Evolutionary conservation across 2,888 invertebrate species (phyloP), one percentile per base, ranked within the genome.

Genomic region (Acanthosepion lycidas): DNA sequence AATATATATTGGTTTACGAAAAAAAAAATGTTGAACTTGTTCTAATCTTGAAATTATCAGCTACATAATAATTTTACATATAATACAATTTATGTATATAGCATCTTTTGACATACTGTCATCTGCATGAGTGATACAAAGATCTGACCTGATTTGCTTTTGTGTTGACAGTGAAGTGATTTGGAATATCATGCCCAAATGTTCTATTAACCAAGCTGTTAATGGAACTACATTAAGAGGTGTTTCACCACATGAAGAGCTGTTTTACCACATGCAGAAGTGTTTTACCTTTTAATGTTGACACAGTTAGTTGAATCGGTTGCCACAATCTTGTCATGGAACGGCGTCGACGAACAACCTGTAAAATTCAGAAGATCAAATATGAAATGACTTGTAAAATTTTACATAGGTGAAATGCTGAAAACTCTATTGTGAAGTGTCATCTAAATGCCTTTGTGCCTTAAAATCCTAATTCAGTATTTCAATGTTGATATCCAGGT

Each of bases 321-420:
- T 97, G 96, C 96, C 97, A 96, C 9, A 96, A 96, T 92, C 96
- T 95, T 6, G 96, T 96, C 42, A 96, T 96, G 18, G 96, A 96
- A 94, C 96, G 96, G 28, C 97, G 95, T 94, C 97, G 96, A 94
- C 97, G 96, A n/a, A 97, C 96, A 94, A 97, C 96, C 97, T 97
- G 95, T 51, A 95, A 95, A 94, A 59, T 94, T 59, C 59, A 23
- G 6, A 93, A 94, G 20, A 94, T 92, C 26, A 53, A 94, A 78
- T 0, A 6, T 28, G n/a, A 78, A 78, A 78, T 78, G 28, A 78
- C 78, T 78, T n/a, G 28, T 78, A 5, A 78, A 78, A 78, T n/a
- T 9, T 78, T n/a, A 78, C 9, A 9, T 28, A 64, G 26, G 20
- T 20, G 26, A 59, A 59, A 59, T 20, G 20, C 6, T 20, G 59